Evolutionary conservation across 2,888 invertebrate genomes (phyloP).

Genomic region (Dorcus hopei): DNA sequence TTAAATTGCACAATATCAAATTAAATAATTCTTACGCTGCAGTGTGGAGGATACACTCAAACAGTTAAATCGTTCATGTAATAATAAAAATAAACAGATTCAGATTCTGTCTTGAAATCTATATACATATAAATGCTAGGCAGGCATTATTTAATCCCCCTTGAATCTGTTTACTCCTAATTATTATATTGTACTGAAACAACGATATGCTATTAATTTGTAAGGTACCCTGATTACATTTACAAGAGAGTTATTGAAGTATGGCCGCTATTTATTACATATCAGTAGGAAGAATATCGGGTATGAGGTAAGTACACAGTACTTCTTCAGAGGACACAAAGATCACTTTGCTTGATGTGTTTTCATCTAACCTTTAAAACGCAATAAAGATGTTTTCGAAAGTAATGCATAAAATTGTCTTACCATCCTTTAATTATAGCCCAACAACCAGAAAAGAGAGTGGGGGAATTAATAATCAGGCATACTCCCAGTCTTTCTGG

Average conservation of each 20-base stretch:
- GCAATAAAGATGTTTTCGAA: slow-evolving; percentile 3
- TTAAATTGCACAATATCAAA: too few relatives aligned
- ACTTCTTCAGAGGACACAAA: slow-evolving; percentile 69
- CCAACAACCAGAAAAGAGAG: slow-evolving; percentile 76
- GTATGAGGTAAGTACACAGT: slow-evolving; percentile 71
- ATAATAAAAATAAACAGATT: too few relatives aligned
- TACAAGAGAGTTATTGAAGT: neutral
- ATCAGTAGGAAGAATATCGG: slow-evolving; percentile 71
- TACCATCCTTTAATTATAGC: slow-evolving; percentile 72
- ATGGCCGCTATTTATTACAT: slow-evolving; percentile 49
- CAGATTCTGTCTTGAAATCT: too few relatives aligned
- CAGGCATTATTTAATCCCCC: too few relatives aligned
- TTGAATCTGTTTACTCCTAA: too few relatives aligned
- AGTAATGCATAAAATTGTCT: slow-evolving; percentile 28
- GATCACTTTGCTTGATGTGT: slow-evolving; percentile 71
- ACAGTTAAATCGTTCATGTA: too few relatives aligned
- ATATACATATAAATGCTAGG: too few relatives aligned
- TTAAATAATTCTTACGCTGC: too few relatives aligned
- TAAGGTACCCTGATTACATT: slow-evolving; percentile 13
- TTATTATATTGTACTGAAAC: too few relatives aligned
- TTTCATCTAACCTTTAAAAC: slow-evolving; percentile 67
- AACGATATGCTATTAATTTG: neutral
- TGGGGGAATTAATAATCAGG: slow-evolving; percentile 70
- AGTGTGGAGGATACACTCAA: too few relatives aligned
- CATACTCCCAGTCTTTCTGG: slow-evolving; percentile 76